Evolutionary conservation across 2,113 vertebrate species (phyloP).

Genomic region (Antennarius striatus): DNA sequence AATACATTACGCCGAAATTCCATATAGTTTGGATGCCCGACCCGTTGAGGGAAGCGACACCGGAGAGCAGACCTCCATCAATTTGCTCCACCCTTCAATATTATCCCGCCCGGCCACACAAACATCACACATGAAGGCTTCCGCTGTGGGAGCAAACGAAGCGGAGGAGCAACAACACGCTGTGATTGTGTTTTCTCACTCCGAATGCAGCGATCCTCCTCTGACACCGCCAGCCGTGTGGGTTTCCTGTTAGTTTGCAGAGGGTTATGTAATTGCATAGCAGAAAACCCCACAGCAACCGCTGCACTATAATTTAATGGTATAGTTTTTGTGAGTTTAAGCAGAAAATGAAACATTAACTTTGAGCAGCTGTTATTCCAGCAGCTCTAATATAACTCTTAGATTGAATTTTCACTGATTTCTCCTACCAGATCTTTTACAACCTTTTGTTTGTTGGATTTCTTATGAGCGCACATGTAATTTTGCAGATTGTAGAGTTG

Average conservation of each 20-base stretch:
- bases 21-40: not conserved
- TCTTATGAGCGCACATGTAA: constrained; percentile 25
- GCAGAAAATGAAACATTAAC: constrained; percentile 8
- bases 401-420: constrained; percentile 2
- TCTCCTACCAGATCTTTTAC: not conserved
- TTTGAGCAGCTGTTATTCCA: not conserved
- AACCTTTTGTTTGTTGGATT: constrained; percentile 13
- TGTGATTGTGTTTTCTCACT: constrained; percentile 9
- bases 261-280: constrained; percentile 29
- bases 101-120: constrained; percentile 7
- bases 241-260: constrained; percentile 46
- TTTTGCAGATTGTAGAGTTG: constrained; percentile 21
- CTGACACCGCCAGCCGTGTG: constrained; percentile 4
- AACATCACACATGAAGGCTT: too few species aligned
- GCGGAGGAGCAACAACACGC: not conserved
- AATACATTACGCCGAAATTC: constrained; percentile 6
- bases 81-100: constrained; percentile 1
- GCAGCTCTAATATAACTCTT: not conserved
- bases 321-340: constrained; percentile 2
- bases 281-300: constrained; percentile 3
- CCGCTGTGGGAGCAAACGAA: constrained; percentile 8
- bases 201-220: constrained; percentile 5
- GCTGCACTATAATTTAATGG: constrained; percentile 13
- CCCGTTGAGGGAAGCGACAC: not conserved
- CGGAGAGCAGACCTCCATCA: constrained; percentile 6